phyloP scores from a whole-genome alignment of 35 echinoderm and acorn worm genomes.

The Apostichopus japonicus region DNA sequence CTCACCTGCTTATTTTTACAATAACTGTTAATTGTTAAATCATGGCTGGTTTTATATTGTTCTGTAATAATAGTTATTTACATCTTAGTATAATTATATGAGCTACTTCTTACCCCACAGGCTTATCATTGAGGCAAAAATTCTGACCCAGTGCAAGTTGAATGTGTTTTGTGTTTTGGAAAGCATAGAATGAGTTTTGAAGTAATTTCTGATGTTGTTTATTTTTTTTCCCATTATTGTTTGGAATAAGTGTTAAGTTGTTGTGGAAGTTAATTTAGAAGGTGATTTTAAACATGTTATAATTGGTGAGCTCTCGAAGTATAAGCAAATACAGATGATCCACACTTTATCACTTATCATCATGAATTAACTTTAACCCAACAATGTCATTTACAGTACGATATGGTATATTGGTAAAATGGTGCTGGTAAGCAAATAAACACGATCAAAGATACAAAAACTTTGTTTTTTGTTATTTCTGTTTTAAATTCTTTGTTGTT shows the following conservation, averaged over 20 bases:
- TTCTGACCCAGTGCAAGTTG: no score
- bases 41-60: no score
- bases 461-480: background rate
- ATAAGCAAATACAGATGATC: no score
- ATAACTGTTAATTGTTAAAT: no score
- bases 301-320: background rate
- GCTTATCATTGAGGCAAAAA: no score
- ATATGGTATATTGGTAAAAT: slow-evolving; percentile 25
- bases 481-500: no score
- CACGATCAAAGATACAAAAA: background rate
- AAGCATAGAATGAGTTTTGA: no score
- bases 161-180: no score
- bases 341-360: background rate
- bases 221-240: background rate
- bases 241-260: background rate
- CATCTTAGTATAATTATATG: no score
- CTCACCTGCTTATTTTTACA: no score
- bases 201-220: background rate
- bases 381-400: slow-evolving; percentile 15
- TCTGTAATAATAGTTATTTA: no score
- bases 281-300: background rate
- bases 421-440: slow-evolving; percentile 50
- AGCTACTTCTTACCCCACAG: no score
- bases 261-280: background rate
- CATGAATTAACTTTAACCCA: background rate